These are phyloP conservation scores for Lepus americanus DNA, from an alignment of 2,113 vertebrate species.

Conservation along the genomic window DNA sequence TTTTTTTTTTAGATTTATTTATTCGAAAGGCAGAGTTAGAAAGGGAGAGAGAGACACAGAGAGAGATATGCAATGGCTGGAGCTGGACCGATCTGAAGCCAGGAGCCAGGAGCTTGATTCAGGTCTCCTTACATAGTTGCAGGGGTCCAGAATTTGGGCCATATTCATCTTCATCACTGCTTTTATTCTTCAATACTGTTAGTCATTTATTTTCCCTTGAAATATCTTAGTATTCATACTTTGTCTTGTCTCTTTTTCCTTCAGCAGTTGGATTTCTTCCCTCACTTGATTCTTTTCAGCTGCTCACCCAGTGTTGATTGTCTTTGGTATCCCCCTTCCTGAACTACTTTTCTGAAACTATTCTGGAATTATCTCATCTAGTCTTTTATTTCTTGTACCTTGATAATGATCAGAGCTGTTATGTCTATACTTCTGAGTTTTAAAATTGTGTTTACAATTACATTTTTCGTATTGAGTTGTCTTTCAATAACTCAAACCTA, in stretches of 20 bases:
- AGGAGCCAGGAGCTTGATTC: too few species aligned
- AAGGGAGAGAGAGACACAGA: too few species aligned
- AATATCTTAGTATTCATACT: not conserved
- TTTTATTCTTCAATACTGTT: not conserved
- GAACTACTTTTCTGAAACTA: not conserved
- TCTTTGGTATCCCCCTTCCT: not conserved
- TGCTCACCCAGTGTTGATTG: not conserved
- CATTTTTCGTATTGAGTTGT: not conserved
- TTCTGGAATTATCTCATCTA: not conserved
- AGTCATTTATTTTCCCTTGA: not conserved
- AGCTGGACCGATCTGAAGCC: too few species aligned
- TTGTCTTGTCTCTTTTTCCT: not conserved
- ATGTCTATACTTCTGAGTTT: not conserved
- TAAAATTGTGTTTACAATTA: constrained; percentile 27
- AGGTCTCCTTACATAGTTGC: too few species aligned
- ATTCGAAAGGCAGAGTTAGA: too few species aligned
- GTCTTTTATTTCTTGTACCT: not conserved
- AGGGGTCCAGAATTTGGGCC: too few species aligned
- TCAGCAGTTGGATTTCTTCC: not conserved
- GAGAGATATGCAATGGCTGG: too few species aligned
- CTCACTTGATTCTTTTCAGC: not conserved
- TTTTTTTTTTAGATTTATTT: too few species aligned
- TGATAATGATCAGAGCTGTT: not conserved
- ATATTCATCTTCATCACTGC: not conserved
- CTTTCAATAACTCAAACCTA: not conserved